A percentile compares a stretch with the other conserved stretches of the same genome.
These are phyloP conservation scores for Sialia sialis DNA, from an alignment of 2,113 vertebrate species.

Conservation along the genomic window DNA sequence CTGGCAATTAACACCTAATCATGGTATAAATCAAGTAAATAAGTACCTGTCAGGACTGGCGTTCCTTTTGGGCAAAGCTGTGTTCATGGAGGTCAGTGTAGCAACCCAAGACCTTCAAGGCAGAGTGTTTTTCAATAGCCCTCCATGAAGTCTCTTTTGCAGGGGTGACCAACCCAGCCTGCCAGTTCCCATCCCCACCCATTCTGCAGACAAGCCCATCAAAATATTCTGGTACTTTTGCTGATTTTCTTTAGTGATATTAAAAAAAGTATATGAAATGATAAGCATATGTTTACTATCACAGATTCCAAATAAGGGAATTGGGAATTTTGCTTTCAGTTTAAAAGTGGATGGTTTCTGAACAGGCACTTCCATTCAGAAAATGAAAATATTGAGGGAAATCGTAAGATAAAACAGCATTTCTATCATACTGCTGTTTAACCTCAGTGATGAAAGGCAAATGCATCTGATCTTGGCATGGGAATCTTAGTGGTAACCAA, in stretches of 20 bases:
- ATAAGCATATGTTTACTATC: not conserved
- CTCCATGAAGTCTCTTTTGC: accelerated
- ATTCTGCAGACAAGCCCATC: not conserved
- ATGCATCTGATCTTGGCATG: not conserved
- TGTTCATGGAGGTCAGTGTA: not conserved
- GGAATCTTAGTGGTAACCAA: not conserved
- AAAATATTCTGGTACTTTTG: not conserved
- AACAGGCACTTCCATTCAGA: not conserved
- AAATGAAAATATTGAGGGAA: not conserved
- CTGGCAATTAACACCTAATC: constrained; percentile 1
- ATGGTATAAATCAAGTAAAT: constrained; percentile 26
- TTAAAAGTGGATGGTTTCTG: not conserved
- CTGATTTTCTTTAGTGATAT: not conserved
- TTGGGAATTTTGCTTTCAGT: not conserved
- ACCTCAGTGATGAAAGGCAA: not conserved
- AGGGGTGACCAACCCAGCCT: not conserved
- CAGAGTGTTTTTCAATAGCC: accelerated
- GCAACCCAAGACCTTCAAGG: not conserved
- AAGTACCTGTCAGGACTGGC: not conserved
- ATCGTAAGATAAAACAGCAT: not conserved
- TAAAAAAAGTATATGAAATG: not conserved
- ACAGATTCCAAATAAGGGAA: not conserved
- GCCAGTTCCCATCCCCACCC: not conserved
- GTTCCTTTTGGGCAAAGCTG: not conserved
- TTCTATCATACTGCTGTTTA: not conserved